phyloP scores from a whole-genome alignment of 2,113 vertebrate species.

The Notarius quadriscutis region DNA sequence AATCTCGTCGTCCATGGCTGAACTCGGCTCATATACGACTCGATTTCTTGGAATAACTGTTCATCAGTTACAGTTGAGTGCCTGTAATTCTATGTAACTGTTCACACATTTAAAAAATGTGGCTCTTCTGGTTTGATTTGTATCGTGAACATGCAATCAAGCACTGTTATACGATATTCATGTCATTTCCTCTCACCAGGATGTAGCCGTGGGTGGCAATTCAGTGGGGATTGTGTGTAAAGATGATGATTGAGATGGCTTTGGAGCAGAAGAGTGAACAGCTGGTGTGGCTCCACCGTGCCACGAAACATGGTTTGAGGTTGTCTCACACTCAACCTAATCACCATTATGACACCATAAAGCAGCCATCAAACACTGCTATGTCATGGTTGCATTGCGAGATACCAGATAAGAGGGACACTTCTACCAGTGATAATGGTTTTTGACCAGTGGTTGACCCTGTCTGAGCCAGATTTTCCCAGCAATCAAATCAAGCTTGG shows the following conservation, averaged over 20 bases:
- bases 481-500: neutral
- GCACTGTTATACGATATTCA: neutral
- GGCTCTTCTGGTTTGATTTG: neutral
- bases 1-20: too few relatives aligned
- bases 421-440: neutral
- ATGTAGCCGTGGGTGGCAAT: neutral
- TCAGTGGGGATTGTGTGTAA: neutral
- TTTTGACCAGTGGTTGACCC: slow-evolving; percentile 2
- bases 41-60: too few relatives aligned
- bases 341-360: slow-evolving; percentile 2
- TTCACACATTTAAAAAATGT: neutral
- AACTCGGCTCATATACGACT: too few relatives aligned
- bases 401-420: neutral
- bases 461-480: neutral
- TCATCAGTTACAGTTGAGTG: neutral
- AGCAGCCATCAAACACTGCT: neutral
- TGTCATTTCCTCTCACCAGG: neutral
- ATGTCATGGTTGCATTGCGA: neutral
- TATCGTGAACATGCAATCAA: neutral
- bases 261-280: neutral
- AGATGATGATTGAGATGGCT: slow-evolving; percentile 6
- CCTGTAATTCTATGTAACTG: neutral
- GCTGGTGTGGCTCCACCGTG: neutral
- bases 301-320: slow-evolving; percentile 35
- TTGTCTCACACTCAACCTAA: slow-evolving; percentile 39